phyloP scores from a whole-genome alignment of 2,888 invertebrate genomes.

The Trimorus sp. region DNA sequence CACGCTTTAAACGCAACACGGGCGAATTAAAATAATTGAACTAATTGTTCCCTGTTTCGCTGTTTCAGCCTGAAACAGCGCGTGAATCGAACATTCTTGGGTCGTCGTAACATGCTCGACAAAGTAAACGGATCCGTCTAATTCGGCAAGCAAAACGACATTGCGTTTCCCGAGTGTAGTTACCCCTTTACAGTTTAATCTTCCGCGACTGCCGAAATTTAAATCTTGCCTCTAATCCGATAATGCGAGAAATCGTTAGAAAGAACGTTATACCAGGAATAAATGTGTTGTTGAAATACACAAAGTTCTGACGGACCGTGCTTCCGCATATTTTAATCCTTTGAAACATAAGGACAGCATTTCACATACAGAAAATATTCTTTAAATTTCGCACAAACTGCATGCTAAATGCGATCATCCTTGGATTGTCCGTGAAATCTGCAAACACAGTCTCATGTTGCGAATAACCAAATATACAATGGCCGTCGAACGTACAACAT shows the following conservation, averaged over 20 bases:
- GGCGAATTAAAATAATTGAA: constrained; percentile 4
- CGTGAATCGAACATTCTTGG: too few relatives aligned
- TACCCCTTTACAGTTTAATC: constrained; percentile 13
- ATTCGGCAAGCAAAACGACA: constrained; percentile 10
- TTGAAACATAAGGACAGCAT: background rate
- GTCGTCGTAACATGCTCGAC: background rate
- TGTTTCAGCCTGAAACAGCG: background rate
- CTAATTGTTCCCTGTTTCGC: background rate
- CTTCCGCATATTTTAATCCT: constrained; percentile 15
- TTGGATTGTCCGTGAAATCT: background rate
- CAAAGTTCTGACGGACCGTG: background rate
- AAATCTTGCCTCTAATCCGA: constrained; percentile 35
- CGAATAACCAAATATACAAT: background rate
- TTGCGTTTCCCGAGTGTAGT: constrained; percentile 8
- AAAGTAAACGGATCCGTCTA: constrained; percentile 1
- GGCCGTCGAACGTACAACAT: background rate
- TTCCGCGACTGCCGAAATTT: constrained; percentile 32
- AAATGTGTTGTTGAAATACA: constrained; percentile 35
- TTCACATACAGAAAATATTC: background rate
- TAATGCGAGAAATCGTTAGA: constrained; percentile 23
- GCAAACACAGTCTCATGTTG: background rate
- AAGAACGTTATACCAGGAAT: constrained; percentile 28
- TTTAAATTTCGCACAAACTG: constrained; percentile 41
- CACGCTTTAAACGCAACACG: background rate
- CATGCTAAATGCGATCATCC: constrained; percentile 42